Evolutionary conservation across 2,888 invertebrate species (phyloP), one percentile per base, ranked within the genome.

Genomic region (Smittia sp.): DNA sequence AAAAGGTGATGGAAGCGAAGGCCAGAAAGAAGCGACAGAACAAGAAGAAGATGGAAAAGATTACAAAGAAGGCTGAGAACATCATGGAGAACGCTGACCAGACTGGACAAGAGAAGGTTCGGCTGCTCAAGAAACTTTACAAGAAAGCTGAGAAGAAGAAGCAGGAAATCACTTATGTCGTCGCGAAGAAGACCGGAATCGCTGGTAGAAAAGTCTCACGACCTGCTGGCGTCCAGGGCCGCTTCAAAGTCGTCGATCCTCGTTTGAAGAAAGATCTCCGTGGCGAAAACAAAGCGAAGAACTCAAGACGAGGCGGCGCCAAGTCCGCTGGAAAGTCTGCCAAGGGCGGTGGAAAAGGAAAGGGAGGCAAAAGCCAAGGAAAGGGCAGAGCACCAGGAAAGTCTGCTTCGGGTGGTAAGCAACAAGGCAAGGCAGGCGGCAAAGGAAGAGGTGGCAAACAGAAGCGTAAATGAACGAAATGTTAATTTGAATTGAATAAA

Each of bases 1-100:
- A 98, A 84, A 99, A 99, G 83, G 93, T 99, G 0, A 88, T 96
- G 77, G 97, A 99, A 84, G 99, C 99, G 0, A 98, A 96, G 83
- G 96, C 96, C 0, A 89, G 99, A 74, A 99, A 98, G 87, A 96
- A 97, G 90, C 91, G 90, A 82, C 91, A 95, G 76, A 90, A 92
- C 76, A 81, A 93, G 75, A 91, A 89, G 79, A 91, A 92, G 80
- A 83, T 98, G 83, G 94, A 96, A 76, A 94, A 92, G 79, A 97
- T 96, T 0, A 93, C 96, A 84, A 98, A 98, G 85, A 95, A 94
- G 83, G 93, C 96, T 0, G 98, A 98, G 80, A 87, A 89, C n/a
- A 86, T 99, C 25, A 89, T 96, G 85, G 97, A 98, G 74, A 93
- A 91, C 79, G 86, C 86, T 0, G 97, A 97, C 78, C 89, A 97